Conservation (phyloP, 2,888 invertebrate species). For the Pollenia angustigena region DNA sequence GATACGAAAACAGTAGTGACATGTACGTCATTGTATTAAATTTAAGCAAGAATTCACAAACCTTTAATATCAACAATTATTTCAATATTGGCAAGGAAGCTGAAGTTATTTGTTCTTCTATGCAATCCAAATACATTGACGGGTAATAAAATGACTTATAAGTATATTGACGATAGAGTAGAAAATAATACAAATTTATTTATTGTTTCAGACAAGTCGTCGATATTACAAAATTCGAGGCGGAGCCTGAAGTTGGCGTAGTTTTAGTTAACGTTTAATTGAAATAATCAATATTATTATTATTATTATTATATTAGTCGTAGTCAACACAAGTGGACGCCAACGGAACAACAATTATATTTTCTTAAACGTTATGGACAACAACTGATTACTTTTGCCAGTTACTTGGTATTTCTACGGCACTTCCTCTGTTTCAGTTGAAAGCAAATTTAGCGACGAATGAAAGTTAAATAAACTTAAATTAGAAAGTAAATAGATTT, state of each 20-base stretch:
- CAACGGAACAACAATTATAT: no score
- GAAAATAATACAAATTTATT: not conserved
- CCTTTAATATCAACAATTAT: conserved; percentile 82
- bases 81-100: conserved; percentile 74
- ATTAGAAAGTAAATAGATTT: no score
- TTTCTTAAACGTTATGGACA: no score
- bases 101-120: conserved; percentile 77
- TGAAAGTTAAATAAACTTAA: no score
- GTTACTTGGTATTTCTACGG: no score
- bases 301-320: not conserved
- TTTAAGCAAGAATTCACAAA: conserved; percentile 83
- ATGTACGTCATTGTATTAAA: conserved; percentile 85
- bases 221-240: conserved; percentile 72
- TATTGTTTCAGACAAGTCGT: conserved; percentile 73
- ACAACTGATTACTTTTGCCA: no score
- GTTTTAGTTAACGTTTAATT: conserved; percentile 69
- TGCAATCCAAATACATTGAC: conserved; percentile 76
- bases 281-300: not conserved
- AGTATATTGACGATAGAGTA: no score
- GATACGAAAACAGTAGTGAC: conserved; percentile 62
- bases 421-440: not conserved
- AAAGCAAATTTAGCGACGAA: not conserved
- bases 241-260: conserved; percentile 75
- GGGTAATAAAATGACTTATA: conserved; percentile 73
- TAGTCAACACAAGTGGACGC: no score